Evolutionary conservation across 1,140 invertebrate genomes (phyloP).

Genomic region (Nixonia krombeini): DNA sequence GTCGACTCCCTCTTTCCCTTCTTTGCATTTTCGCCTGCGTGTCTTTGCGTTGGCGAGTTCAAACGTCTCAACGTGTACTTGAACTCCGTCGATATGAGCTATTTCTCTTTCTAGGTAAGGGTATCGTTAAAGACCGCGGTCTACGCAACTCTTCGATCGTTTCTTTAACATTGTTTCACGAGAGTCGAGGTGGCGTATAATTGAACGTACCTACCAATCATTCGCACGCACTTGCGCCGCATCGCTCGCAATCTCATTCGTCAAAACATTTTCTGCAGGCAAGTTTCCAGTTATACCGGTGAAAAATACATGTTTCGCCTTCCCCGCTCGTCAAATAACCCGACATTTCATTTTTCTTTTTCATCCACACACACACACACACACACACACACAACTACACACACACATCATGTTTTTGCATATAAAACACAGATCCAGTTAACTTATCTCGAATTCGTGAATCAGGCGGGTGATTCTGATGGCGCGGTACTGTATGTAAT

Average conservation of each 20-base stretch:
- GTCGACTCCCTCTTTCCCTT: constrained; percentile 24
- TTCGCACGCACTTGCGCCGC: constrained; percentile 30
- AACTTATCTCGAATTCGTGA: too few relatives aligned
- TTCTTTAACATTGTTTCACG: constrained; percentile 24
- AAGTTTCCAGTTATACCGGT: constrained; percentile 18
- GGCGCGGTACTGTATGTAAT: too few relatives aligned
- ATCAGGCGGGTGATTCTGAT: too few relatives aligned
- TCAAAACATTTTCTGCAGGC: constrained; percentile 4
- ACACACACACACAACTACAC: too few relatives aligned
- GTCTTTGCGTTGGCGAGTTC: constrained; percentile 31
- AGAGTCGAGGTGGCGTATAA: constrained; percentile 36
- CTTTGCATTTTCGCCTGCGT: constrained; percentile 17
- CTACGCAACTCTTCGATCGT: constrained; percentile 45
- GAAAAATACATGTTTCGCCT: constrained; percentile 12
- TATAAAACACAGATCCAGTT: too few relatives aligned
- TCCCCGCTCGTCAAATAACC: constrained; percentile 1
- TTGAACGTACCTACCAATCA: constrained; percentile 47
- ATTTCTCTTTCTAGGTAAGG: constrained; percentile 35
- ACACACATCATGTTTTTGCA: too few relatives aligned
- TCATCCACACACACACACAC: too few relatives aligned
- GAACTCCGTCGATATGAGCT: constrained; percentile 23
- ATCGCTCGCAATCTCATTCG: constrained; percentile 18
- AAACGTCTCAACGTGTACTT: constrained; percentile 17
- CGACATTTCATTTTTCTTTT: too few relatives aligned
- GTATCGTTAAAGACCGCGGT: constrained; percentile 35